Evolutionary conservation across 2,888 invertebrate species (phyloP).

Genomic region (Melanostoma scalare): DNA sequence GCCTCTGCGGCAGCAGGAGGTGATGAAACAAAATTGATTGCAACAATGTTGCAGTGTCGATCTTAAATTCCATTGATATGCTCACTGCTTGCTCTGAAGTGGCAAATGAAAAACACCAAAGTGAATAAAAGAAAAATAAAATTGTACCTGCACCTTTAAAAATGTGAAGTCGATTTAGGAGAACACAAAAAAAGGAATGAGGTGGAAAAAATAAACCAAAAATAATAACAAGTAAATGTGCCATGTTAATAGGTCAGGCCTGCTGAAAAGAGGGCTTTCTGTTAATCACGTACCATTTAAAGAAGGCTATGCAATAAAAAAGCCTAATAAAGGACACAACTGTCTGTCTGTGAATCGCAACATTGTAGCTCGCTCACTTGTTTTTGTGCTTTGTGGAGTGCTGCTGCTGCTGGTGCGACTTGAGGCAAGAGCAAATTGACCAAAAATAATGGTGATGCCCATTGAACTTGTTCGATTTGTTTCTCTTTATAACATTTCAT

Average conservation of each 20-base stretch:
- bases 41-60: slow-evolving; percentile 43
- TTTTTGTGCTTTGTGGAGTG: not conserved
- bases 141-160: not conserved
- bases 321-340: slow-evolving; percentile 32
- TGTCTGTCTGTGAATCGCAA: slow-evolving; percentile 14
- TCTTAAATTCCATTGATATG: slow-evolving; percentile 43
- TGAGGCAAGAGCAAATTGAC: slow-evolving; percentile 29
- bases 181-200: not conserved
- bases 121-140: too few relatives aligned
- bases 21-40: slow-evolving; percentile 27
- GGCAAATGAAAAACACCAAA: slow-evolving; percentile 20
- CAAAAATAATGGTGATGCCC: slow-evolving; percentile 39
- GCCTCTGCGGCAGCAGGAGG: not conserved
- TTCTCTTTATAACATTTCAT: slow-evolving; percentile 23
- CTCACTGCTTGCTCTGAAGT: not conserved
- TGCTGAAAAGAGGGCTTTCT: slow-evolving; percentile 19
- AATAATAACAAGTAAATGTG: slow-evolving; percentile 49
- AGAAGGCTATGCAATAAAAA: slow-evolving; percentile 30
- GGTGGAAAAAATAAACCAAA: not conserved
- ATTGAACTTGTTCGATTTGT: slow-evolving; percentile 37
- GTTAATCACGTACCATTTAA: slow-evolving; percentile 50
- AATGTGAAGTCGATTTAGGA: not conserved
- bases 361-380: slow-evolving; percentile 38
- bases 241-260: slow-evolving; percentile 64
- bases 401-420: slow-evolving; percentile 3